Percentiles rank a stretch among this genome's conserved stretches.
Evolutionary conservation across 2,113 vertebrate genomes (phyloP).

Genomic region (Serilophus lunatus): DNA sequence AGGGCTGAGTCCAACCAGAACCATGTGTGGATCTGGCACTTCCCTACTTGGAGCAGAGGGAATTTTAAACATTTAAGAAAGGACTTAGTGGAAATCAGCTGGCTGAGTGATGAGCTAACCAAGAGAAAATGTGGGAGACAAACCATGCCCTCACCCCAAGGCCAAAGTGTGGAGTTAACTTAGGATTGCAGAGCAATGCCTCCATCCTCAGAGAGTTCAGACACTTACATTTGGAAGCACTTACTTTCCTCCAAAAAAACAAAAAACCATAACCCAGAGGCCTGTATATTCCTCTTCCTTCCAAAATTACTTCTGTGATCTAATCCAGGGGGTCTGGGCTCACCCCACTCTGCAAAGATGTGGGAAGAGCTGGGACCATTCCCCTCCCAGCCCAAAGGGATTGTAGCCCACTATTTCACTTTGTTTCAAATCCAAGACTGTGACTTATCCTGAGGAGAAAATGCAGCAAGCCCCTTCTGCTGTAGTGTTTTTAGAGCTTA

Average conservation of each 20-base stretch:
- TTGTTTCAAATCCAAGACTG: not conserved
- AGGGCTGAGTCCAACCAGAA: not conserved
- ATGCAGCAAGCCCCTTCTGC: not conserved
- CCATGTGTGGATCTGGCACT: not conserved
- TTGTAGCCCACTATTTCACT: not conserved
- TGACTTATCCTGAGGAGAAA: not conserved
- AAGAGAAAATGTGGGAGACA: conserved; percentile 8
- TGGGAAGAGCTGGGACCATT: not conserved
- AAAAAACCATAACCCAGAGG: conserved; percentile 24
- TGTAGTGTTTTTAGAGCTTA: not conserved
- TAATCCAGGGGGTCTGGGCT: not conserved
- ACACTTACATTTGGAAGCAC: conserved; percentile 41
- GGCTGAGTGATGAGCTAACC: not conserved
- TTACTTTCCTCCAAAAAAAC: conserved; percentile 29
- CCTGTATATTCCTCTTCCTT: not conserved
- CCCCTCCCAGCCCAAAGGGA: not conserved
- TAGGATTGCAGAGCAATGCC: not conserved
- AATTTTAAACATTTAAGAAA: not conserved
- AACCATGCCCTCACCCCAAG: conserved; percentile 3
- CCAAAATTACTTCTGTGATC: conserved; percentile 15
- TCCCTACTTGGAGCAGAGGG: not conserved
- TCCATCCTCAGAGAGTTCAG: not conserved
- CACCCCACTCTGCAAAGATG: not conserved
- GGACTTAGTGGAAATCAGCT: not conserved
- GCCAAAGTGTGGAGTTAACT: conserved; percentile 14